phyloP scores from a whole-genome alignment of 2,888 invertebrate species.

The Agriopis marginaria region DNA sequence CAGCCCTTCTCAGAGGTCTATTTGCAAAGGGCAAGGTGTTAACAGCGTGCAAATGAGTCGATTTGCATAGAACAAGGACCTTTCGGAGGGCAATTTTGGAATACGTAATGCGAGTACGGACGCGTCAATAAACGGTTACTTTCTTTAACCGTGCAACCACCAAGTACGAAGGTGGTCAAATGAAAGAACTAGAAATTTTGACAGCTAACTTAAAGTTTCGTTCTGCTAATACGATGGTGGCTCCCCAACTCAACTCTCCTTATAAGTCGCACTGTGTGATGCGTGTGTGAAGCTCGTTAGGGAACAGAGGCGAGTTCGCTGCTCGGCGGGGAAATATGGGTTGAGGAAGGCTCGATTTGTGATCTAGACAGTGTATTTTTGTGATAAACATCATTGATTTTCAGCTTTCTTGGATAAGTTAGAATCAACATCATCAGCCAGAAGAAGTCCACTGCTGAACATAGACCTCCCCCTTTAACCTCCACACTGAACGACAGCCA shows the following conservation, averaged over 20 bases:
- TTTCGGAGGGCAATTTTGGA: constrained; percentile 14
- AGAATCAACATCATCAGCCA: no score
- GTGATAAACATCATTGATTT: no score
- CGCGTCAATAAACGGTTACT: background rate
- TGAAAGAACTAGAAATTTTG: background rate
- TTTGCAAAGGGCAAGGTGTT: constrained; percentile 7
- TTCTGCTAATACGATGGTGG: no score
- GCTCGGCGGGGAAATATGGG: background rate
- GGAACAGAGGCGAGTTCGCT: background rate
- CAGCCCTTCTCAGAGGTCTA: constrained; percentile 3
- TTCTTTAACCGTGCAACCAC: background rate
- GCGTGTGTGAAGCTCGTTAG: background rate
- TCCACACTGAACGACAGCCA: no score
- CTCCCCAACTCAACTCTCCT: background rate
- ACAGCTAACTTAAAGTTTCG: background rate
- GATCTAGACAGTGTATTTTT: no score
- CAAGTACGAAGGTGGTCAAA: background rate
- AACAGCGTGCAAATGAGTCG: constrained; percentile 18
- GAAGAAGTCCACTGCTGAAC: no score
- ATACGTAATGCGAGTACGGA: constrained; percentile 11
- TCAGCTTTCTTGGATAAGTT: no score
- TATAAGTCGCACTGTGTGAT: background rate
- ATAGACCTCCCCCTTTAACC: no score
- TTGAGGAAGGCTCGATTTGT: background rate
- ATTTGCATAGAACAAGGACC: constrained; percentile 28